Evolutionary conservation across 2,113 vertebrate species (phyloP).

Genomic region (Gymnobelideus leadbeateri): DNA sequence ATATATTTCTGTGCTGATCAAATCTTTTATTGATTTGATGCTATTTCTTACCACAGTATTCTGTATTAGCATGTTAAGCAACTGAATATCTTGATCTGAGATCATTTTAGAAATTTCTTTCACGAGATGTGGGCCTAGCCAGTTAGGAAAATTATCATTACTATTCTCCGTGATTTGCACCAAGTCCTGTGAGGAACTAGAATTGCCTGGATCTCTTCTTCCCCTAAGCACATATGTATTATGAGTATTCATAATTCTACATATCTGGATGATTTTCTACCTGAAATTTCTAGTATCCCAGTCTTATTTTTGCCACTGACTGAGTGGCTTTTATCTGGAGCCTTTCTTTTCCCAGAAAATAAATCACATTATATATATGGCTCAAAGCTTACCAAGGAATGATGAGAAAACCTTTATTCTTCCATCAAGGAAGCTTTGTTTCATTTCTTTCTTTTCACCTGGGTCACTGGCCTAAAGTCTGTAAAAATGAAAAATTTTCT

Average conservation of each 20-base stretch:
- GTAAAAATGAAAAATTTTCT: constrained; percentile 50
- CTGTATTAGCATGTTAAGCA: background rate
- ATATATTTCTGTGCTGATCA: background rate
- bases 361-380: constrained; percentile 58
- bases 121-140: no score
- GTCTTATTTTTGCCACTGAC: constrained; percentile 45
- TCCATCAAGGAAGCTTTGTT: constrained; percentile 63
- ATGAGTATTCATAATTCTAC: constrained; percentile 17
- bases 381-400: constrained; percentile 58
- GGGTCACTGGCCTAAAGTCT: constrained; percentile 55
- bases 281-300: constrained; percentile 36
- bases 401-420: constrained; percentile 65
- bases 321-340: constrained; percentile 40
- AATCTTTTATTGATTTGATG: background rate
- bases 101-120: background rate
- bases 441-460: constrained; percentile 67
- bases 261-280: constrained; percentile 22
- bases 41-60: no score
- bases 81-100: background rate
- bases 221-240: background rate
- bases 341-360: constrained; percentile 37
- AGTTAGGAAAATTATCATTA: background rate
- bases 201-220: background rate
- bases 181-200: background rate
- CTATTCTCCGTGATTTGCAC: background rate